Evolutionary conservation across 2,113 vertebrate species (phyloP), one percentile per base, ranked within the genome.

Genomic region (Gopherus flavomarginatus): DNA sequence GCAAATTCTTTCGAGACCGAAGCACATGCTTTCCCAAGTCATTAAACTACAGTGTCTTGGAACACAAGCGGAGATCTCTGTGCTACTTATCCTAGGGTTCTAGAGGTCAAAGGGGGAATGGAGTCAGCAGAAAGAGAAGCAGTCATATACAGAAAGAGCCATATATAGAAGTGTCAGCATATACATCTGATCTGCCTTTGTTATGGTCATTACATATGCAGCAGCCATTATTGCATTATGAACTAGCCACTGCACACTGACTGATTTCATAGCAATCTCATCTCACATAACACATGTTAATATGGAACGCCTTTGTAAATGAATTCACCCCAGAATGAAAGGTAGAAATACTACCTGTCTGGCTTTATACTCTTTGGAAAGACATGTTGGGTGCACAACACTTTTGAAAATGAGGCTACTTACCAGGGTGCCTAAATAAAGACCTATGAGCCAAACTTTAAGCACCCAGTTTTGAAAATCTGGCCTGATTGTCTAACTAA

Each of bases 161-260:
- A 97, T 96, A 95, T 96, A 92, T 75, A 93, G 87, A 97, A 89
- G 47, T 92, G 42, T 89, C 92, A 95, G 35, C 83, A 90, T 89
- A 91, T 85, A 42, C 87, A 86, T 94, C 81, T 91, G 54, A 89
- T 78, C 90, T 89, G 89, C 31, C 59, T 90, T 95, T 94, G 29
- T 57, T 91, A 49, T 27, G 31, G 26, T 44, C 69, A 65, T 94
- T 96, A 89, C 65, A 93, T 87, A 86, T 1, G 42, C 83, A 96
- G 91, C 94, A 81, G 38, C 83, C 50, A 88, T 90, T 96, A 89
- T 59, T 91, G 47, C 49, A n/a, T 95, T 94, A 92, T 93, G 11
- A 14, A 78, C n/a, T 7, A 54, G 44, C 72, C 49, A 83, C 44
- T 1, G 0, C 2, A 1, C 44, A 19, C 78, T 29, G 49, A 80